Percentiles rank a stretch among this genome's conserved stretches.
Conservation (phyloP, 2,888 invertebrate species). For the Anthophora plumipes region DNA sequence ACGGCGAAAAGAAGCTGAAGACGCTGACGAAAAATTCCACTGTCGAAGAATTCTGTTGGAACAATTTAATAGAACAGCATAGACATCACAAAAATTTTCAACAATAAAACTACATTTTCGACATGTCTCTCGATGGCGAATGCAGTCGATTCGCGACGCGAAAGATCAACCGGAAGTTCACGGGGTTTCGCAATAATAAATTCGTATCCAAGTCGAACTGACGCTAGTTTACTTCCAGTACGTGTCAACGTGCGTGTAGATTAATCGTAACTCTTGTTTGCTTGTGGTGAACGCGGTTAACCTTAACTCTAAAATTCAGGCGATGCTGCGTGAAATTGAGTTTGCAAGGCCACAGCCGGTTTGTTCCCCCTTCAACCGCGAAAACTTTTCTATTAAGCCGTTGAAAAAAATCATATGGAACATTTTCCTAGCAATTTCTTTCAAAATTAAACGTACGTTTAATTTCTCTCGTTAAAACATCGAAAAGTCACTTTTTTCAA, state of each 20-base stretch:
- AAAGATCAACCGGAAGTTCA: not conserved
- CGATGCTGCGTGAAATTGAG: slow-evolving; percentile 10
- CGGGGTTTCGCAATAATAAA: slow-evolving; percentile 17
- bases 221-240: not conserved
- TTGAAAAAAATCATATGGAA: too few species aligned
- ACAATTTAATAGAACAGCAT: too few species aligned
- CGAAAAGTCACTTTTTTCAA: too few species aligned
- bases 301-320: slow-evolving; percentile 27
- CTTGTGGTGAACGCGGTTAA: slow-evolving; percentile 11
- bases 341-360: slow-evolving; percentile 18
- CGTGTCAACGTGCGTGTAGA: not conserved
- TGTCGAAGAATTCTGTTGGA: too few species aligned
- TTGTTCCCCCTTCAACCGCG: not conserved
- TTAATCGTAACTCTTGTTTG: slow-evolving; percentile 31
- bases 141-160: not conserved
- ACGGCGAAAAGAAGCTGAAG: not conserved
- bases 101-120: not conserved
- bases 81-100: too few species aligned
- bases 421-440: not conserved
- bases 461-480: too few species aligned
- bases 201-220: slow-evolving; percentile 9
- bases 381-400: not conserved
- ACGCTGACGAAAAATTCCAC: not conserved
- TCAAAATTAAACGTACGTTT: too few species aligned
- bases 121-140: not conserved